phyloP scores from a whole-genome alignment of 2,888 invertebrate genomes.

The Sarcophaga caerulescens region DNA sequence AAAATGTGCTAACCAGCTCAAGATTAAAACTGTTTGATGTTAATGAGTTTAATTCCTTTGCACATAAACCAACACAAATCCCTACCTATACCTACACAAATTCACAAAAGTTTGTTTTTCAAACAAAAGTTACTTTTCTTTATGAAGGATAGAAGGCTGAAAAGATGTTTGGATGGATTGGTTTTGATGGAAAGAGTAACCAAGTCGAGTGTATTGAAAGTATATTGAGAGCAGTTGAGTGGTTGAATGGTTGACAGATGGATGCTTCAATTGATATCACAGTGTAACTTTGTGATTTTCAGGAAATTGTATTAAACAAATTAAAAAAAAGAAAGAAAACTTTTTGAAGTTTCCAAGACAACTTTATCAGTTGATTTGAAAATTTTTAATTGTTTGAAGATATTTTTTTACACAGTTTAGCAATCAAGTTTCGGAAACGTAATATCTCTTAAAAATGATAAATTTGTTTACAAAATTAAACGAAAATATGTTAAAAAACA shows the following conservation, averaged over 20 bases:
- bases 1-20: constrained; percentile 39
- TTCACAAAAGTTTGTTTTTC: neutral
- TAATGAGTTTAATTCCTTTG: constrained; percentile 65
- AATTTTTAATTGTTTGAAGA: constrained; percentile 43
- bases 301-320: constrained; percentile 47
- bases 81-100: neutral
- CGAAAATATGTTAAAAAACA: too few relatives aligned
- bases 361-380: constrained; percentile 21
- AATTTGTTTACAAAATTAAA: too few relatives aligned
- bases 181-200: neutral
- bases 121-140: neutral
- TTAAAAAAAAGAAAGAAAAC: neutral
- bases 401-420: neutral
- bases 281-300: constrained; percentile 23
- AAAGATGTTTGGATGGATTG: too few relatives aligned
- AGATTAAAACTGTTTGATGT: constrained; percentile 61
- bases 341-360: neutral
- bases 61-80: neutral
- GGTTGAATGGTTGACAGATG: constrained; percentile 11
- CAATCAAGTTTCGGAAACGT: too few relatives aligned
- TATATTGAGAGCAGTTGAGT: constrained; percentile 12
- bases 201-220: neutral
- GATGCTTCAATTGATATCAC: constrained; percentile 40
- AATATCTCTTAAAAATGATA: too few relatives aligned
- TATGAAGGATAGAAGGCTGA: neutral